phyloP scores from a whole-genome alignment of 2,797 vertebrate species.

The Thalassophryne amazonica region DNA sequence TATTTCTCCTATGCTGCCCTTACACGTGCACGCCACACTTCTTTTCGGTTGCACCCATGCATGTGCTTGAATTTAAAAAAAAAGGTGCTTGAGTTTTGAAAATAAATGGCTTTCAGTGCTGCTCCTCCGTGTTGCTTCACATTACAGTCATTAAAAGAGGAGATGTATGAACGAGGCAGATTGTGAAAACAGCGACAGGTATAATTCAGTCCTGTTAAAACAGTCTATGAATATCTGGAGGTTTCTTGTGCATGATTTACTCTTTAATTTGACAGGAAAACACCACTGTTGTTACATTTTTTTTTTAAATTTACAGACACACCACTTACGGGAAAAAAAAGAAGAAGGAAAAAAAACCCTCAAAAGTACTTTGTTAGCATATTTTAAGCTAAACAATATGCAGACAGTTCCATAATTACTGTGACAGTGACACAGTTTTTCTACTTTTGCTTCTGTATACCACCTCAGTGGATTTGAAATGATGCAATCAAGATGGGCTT shows the following conservation, averaged over 20 bases:
- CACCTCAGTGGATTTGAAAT: too few relatives aligned
- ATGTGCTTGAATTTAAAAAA: conserved; percentile 1
- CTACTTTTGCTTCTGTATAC: too few relatives aligned
- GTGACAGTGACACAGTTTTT: too few relatives aligned
- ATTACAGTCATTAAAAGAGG: conserved; percentile 2
- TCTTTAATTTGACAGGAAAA: conserved; percentile 30
- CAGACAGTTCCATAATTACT: too few relatives aligned
- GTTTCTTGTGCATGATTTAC: conserved; percentile 7
- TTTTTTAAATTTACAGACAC: conserved; percentile 5
- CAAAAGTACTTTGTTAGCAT: neutral
- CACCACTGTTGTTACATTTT: neutral
- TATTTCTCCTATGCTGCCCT: conserved; percentile 13
- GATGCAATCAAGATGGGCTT: too few relatives aligned
- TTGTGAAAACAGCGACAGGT: conserved; percentile 4
- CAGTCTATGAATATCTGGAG: conserved; percentile 12
- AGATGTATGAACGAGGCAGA: conserved; percentile 4
- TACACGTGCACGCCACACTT: conserved; percentile 5
- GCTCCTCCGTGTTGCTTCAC: conserved; percentile 6
- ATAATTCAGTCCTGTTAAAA: conserved; percentile 15
- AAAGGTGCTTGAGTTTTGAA: neutral
- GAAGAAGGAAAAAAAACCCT: neutral
- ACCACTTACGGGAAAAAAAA: neutral
- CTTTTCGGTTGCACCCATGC: neutral
- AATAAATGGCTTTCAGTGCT: neutral
- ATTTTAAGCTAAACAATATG: conserved; percentile 2